phyloP scores from a whole-genome alignment of 2,797 vertebrate genomes.

The Clarias platycephalus region DNA sequence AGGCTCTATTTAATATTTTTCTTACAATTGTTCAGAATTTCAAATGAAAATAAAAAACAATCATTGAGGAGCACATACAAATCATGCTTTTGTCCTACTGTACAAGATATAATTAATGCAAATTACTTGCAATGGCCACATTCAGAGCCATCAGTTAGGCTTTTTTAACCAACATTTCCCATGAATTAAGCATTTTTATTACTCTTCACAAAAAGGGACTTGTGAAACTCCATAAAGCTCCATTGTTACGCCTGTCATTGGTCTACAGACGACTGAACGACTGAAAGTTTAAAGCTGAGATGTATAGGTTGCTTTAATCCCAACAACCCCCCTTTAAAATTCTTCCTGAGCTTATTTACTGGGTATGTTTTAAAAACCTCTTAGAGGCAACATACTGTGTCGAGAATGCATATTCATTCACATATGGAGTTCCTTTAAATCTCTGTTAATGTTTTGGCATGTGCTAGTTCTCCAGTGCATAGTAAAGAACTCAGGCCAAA shows the following conservation, averaged over 20 bases:
- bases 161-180: background rate
- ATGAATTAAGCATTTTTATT: slow-evolving; percentile 1
- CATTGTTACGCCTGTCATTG: background rate
- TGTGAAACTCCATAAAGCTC: background rate
- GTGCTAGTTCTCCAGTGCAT: slow-evolving; percentile 55
- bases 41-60: background rate
- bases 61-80: background rate
- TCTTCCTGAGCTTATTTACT: slow-evolving; percentile 33
- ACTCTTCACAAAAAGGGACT: background rate
- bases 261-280: slow-evolving; percentile 20
- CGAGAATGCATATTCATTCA: slow-evolving; percentile 55
- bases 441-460: slow-evolving; percentile 38
- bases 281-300: slow-evolving; percentile 18
- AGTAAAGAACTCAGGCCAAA: slow-evolving; percentile 59
- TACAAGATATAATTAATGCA: slow-evolving; percentile 7
- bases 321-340: background rate
- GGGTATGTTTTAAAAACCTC: slow-evolving; percentile 38
- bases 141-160: background rate
- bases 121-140: background rate
- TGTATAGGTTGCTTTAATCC: slow-evolving; percentile 36
- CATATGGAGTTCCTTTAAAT: slow-evolving; percentile 64
- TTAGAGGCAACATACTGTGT: slow-evolving; percentile 50
- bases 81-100: background rate
- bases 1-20: background rate
- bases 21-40: background rate